These are phyloP conservation scores for Anomalospiza imberbis DNA, from an alignment of 2,797 vertebrate genomes.

Conservation along the genomic window DNA sequence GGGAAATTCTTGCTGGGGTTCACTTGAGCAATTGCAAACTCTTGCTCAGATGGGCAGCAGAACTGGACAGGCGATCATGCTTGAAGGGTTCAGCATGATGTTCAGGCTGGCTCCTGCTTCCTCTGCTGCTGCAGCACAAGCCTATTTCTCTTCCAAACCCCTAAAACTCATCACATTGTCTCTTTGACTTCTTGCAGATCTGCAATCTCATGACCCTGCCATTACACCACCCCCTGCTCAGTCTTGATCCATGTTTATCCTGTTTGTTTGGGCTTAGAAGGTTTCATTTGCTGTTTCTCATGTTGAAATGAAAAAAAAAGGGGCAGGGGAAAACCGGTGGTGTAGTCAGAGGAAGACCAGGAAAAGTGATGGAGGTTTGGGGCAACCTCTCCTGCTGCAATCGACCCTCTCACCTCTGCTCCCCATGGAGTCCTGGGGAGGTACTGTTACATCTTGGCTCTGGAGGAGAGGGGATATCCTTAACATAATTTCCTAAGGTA, in stretches of 20 bases:
- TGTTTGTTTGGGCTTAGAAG: not conserved
- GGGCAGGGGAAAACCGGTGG: rapidly evolving
- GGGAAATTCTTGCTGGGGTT: not conserved
- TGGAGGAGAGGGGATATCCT: conserved; percentile 67
- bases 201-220: not conserved
- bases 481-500: conserved; percentile 50
- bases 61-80: not conserved
- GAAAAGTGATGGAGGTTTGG: not conserved
- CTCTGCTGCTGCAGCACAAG: not conserved
- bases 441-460: conserved; percentile 48
- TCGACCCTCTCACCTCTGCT: not conserved
- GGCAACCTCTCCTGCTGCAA: not conserved
- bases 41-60: not conserved
- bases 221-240: rapidly evolving
- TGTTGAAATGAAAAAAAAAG: not conserved
- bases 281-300: not conserved
- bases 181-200: not conserved
- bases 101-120: not conserved
- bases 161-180: not conserved
- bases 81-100: not conserved
- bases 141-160: not conserved
- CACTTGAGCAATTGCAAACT: not conserved
- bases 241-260: not conserved
- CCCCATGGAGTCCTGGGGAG: not conserved
- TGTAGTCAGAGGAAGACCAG: not conserved